A percentile compares a stretch with the other conserved stretches of the same genome.
Evolutionary conservation across 2,797 vertebrate genomes (phyloP).

Genomic region (Pangasius larnaudii): DNA sequence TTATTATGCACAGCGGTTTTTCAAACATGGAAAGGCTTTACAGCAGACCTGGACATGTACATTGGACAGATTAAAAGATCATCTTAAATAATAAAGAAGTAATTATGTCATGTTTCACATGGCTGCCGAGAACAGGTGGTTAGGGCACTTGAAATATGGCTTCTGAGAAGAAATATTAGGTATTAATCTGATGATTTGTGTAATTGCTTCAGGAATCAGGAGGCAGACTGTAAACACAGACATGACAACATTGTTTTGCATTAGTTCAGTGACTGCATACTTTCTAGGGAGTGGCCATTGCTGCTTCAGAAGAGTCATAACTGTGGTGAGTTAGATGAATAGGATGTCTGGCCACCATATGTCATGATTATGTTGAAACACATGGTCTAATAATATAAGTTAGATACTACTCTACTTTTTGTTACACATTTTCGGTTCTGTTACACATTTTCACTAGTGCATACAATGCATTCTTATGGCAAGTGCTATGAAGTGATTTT

Average conservation of each 20-base stretch:
- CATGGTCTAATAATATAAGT: not conserved
- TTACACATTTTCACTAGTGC: slow-evolving; percentile 16
- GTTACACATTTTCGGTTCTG: too few relatives aligned
- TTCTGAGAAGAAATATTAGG: slow-evolving; percentile 63
- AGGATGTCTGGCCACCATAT: slow-evolving; percentile 31
- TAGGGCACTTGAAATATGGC: not conserved
- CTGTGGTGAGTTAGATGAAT: slow-evolving; percentile 28
- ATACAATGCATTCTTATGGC: slow-evolving; percentile 11
- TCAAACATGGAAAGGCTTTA: slow-evolving; percentile 14
- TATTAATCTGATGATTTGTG: slow-evolving; percentile 64
- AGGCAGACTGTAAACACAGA: slow-evolving; percentile 55
- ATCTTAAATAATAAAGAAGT: not conserved
- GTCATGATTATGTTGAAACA: slow-evolving; percentile 22
- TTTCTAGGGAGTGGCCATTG: slow-evolving; percentile 50
- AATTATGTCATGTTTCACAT: slow-evolving; percentile 6
- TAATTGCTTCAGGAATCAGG: slow-evolving; percentile 51
- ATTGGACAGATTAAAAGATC: not conserved
- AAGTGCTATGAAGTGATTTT: not conserved
- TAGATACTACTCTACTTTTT: not conserved
- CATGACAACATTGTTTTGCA: slow-evolving; percentile 59
- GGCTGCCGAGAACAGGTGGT: slow-evolving; percentile 6
- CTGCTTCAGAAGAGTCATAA: slow-evolving; percentile 40
- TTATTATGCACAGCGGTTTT: not conserved
- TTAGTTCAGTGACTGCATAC: slow-evolving; percentile 43
- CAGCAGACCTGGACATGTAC: not conserved